phyloP scores from a whole-genome alignment of 2,888 invertebrate genomes.

The Matsumyia berberina region DNA sequence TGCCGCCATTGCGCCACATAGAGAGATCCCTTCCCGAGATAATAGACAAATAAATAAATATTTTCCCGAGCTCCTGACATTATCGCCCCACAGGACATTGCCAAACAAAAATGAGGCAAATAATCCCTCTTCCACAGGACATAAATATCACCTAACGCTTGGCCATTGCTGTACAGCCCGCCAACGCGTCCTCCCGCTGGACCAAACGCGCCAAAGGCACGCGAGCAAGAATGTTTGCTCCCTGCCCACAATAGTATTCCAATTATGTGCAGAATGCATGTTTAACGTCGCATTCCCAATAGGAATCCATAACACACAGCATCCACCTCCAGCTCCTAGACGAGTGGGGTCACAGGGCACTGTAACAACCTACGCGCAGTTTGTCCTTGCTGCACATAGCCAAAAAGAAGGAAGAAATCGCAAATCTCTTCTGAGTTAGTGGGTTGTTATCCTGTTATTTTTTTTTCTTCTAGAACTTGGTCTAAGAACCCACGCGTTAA shows the following conservation, averaged over 20 bases:
- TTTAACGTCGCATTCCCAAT: conserved; percentile 25
- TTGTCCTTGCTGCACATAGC: conserved; percentile 23
- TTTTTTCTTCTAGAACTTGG: not conserved
- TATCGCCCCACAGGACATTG: conserved; percentile 32
- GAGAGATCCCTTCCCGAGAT: conserved; percentile 6
- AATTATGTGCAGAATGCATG: conserved; percentile 52
- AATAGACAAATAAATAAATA: conserved; percentile 37
- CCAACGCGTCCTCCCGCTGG: not conserved
- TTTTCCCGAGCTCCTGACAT: conserved; percentile 35
- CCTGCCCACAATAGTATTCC: conserved; percentile 33
- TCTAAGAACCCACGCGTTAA: conserved; percentile 32
- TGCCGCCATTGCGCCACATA: not conserved
- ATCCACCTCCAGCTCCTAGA: not conserved
- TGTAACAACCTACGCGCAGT: conserved; percentile 15
- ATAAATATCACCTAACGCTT: conserved; percentile 18
- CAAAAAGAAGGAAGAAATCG: conserved; percentile 15
- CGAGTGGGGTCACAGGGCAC: not conserved
- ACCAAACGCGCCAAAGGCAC: conserved; percentile 15
- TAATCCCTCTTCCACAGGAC: conserved; percentile 13
- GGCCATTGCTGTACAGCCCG: not conserved
- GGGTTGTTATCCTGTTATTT: conserved; percentile 37
- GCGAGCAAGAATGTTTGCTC: not conserved
- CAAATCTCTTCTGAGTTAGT: conserved; percentile 13
- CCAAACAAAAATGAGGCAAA: conserved; percentile 34
- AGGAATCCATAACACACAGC: conserved; percentile 27